These are phyloP conservation scores for Drosophila heteroneura DNA, from an alignment of 2,888 invertebrate genomes.

Conservation along the genomic window DNA sequence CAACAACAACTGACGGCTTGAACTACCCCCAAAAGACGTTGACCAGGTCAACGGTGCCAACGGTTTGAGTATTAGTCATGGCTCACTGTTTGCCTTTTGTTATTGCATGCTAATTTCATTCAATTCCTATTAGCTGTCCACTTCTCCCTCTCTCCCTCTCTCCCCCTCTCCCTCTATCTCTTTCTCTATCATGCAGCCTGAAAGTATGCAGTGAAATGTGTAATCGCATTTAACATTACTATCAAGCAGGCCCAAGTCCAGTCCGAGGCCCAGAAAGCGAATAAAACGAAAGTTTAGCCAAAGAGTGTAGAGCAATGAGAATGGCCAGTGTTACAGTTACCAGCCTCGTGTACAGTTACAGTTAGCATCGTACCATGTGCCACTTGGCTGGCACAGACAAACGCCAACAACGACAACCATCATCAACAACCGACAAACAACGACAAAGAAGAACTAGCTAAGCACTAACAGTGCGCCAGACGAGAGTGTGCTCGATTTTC, in stretches of 20 bases:
- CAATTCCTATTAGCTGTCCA: slow-evolving; percentile 27
- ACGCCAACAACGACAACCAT: slow-evolving; percentile 6
- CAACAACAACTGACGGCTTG: slow-evolving; percentile 52
- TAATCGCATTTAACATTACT: slow-evolving; percentile 71
- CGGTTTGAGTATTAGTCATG: slow-evolving; percentile 64
- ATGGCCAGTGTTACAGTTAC: slow-evolving; percentile 14
- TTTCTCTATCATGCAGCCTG: slow-evolving; percentile 40
- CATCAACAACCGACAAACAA: neutral
- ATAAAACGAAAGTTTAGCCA: slow-evolving; percentile 19
- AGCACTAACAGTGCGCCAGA: neutral
- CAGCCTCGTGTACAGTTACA: slow-evolving; percentile 19
- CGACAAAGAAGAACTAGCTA: neutral
- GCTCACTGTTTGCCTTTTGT: slow-evolving; percentile 45
- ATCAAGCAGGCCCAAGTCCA: slow-evolving; percentile 27
- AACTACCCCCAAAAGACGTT: slow-evolving; percentile 67
- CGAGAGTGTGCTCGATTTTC: neutral
- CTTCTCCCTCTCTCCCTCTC: neutral
- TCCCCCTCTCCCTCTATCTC: neutral
- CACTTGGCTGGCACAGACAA: slow-evolving; percentile 31
- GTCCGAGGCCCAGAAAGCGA: neutral
- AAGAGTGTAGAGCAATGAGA: slow-evolving; percentile 20
- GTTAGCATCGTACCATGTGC: slow-evolving; percentile 34
- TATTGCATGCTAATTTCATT: slow-evolving; percentile 72
- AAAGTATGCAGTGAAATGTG: slow-evolving; percentile 68
- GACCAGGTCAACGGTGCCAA: slow-evolving; percentile 37